phyloP scores from a whole-genome alignment of 2,113 vertebrate genomes.

The chimpanzee (Pan troglodytes) region NHGRI_mPanTro3-v2.1_pri NC_072408.2:67617501-67618000 shows the following conservation, averaged over 20 bases:
- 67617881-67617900: not conserved
- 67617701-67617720: not conserved
- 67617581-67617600: not conserved
- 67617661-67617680: not conserved
- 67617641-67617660: not conserved
- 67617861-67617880: not conserved
- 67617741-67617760: not conserved
- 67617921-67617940: not conserved
- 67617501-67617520: not conserved
- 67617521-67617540: not conserved
- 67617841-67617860: not conserved
- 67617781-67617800: not conserved
- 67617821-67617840: not conserved
- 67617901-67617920: not conserved
- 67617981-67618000: not conserved
- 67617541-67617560: not conserved
- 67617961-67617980: not conserved
- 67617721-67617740: not conserved
- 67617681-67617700: not conserved
- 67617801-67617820: not conserved
- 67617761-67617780: not conserved
- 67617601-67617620: not conserved
- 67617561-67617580: not conserved
- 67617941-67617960: not conserved
- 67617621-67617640: not conserved